Conservation (phyloP, 2,113 vertebrate species). For the Tamias sibiricus region DNA sequence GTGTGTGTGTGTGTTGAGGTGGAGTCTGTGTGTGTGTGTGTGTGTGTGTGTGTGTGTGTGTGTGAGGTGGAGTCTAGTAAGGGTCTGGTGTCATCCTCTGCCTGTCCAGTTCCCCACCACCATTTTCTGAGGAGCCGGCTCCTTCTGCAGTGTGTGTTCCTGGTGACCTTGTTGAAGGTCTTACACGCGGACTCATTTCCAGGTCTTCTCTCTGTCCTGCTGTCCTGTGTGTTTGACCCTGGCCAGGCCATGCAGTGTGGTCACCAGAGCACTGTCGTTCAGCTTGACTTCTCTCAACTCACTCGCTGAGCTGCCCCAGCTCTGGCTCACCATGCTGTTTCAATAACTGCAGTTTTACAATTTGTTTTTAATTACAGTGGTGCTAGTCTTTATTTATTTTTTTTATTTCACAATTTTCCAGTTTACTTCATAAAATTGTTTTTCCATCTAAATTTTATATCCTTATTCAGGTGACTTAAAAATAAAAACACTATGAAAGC, state of each 20-base stretch:
- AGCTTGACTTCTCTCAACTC: background rate
- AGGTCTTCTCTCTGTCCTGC: background rate
- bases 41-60: no score
- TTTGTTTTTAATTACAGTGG: background rate
- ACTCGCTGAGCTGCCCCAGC: background rate
- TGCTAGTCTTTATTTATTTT: background rate
- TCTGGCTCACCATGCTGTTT: background rate
- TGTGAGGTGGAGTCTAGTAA: background rate
- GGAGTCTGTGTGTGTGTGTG: no score
- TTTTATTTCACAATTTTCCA: constrained; percentile 27
- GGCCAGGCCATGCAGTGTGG: no score
- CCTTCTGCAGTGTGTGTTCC: background rate
- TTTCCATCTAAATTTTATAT: constrained; percentile 9
- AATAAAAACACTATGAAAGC: background rate
- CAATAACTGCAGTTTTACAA: background rate
- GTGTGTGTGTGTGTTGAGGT: no score
- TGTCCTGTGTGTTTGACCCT: background rate
- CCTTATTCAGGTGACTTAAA: background rate
- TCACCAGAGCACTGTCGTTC: background rate
- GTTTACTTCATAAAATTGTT: background rate
- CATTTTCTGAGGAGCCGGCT: background rate
- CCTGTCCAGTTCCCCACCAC: background rate
- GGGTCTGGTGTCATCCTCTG: background rate
- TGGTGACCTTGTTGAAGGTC: background rate
- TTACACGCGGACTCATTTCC: background rate